Conservation (phyloP, 2,888 invertebrate species). For the Pediacus dermestoides region DNA sequence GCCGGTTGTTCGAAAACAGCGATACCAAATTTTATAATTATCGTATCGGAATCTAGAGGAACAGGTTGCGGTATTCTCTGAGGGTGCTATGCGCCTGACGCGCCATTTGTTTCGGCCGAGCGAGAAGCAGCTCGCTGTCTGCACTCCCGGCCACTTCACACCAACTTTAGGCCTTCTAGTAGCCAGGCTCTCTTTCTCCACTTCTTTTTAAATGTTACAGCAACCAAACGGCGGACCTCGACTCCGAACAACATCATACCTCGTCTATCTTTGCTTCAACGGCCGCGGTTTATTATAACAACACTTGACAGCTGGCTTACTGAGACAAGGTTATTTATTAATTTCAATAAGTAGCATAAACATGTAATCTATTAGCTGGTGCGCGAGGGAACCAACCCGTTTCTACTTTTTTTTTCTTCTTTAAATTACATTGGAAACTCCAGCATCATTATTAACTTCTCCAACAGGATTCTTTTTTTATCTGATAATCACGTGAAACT, state of each 20-base stretch:
- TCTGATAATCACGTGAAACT: too few species aligned
- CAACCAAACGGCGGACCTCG: conserved; percentile 1
- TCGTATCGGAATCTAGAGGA: conserved; percentile 47
- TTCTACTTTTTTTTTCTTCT: too few species aligned
- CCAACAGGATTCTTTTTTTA: too few species aligned
- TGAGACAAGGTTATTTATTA: conserved; percentile 4
- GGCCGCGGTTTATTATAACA: too few species aligned
- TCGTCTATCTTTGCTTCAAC: background rate
- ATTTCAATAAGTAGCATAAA: conserved; percentile 6
- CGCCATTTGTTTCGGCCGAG: conserved; percentile 42
- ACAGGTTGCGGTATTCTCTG: conserved; percentile 40
- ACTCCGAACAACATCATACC: background rate
- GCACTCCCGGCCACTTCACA: conserved; percentile 26
- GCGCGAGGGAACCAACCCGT: too few species aligned
- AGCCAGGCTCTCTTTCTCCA: conserved; percentile 1
- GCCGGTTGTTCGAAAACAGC: conserved; percentile 35
- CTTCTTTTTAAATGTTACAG: background rate
- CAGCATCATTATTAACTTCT: too few species aligned
- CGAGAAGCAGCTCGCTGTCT: conserved; percentile 34
- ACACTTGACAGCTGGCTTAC: too few species aligned
- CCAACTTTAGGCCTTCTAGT: conserved; percentile 3
- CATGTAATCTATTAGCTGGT: background rate
- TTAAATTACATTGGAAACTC: too few species aligned
- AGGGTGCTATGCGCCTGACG: conserved; percentile 42
- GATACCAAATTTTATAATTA: conserved; percentile 48